phyloP scores from a whole-genome alignment of 2,888 invertebrate genomes.

The Argynnis bischoffii region DNA sequence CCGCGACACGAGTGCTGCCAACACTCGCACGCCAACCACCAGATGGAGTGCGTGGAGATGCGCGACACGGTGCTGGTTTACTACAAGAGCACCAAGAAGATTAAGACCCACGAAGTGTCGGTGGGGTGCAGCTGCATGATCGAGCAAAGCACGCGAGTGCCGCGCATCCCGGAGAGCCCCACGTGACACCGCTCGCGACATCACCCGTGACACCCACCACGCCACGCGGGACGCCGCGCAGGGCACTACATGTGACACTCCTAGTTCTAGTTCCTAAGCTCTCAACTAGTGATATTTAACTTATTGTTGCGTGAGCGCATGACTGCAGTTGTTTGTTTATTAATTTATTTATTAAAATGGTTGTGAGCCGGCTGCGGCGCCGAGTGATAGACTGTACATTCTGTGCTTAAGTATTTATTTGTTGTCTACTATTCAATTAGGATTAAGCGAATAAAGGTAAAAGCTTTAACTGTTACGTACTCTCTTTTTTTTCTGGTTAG shows the following conservation, averaged over 20 bases:
- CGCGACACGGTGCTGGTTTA: conserved; percentile 68
- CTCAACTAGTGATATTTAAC: conserved; percentile 36
- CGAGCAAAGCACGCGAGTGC: conserved; percentile 47
- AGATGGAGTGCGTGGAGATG: conserved; percentile 69
- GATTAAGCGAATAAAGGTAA: conserved; percentile 37
- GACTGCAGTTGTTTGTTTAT: conserved; percentile 41
- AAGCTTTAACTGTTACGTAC: conserved; percentile 42
- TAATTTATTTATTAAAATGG: conserved; percentile 43
- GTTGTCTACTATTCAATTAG: conserved; percentile 30
- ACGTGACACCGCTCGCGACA: conserved; percentile 27
- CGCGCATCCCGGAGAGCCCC: conserved; percentile 39
- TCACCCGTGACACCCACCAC: background rate
- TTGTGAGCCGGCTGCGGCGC: conserved; percentile 36
- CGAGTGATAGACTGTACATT: conserved; percentile 30
- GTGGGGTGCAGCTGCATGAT: conserved; percentile 75
- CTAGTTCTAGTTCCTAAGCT: conserved; percentile 48
- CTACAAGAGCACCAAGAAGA: conserved; percentile 47
- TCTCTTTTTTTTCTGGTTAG: conserved; percentile 24
- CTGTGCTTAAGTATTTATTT: conserved; percentile 35
- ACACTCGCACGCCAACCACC: conserved; percentile 56
- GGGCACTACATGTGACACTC: background rate
- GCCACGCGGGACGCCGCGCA: conserved; percentile 18
- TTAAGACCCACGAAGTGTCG: conserved; percentile 53
- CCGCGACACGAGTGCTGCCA: conserved; percentile 66
- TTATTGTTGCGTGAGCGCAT: conserved; percentile 32